These are phyloP conservation scores for Salvelinus sp. DNA, from an alignment of 2,113 vertebrate genomes.

Conservation along the genomic window DNA sequence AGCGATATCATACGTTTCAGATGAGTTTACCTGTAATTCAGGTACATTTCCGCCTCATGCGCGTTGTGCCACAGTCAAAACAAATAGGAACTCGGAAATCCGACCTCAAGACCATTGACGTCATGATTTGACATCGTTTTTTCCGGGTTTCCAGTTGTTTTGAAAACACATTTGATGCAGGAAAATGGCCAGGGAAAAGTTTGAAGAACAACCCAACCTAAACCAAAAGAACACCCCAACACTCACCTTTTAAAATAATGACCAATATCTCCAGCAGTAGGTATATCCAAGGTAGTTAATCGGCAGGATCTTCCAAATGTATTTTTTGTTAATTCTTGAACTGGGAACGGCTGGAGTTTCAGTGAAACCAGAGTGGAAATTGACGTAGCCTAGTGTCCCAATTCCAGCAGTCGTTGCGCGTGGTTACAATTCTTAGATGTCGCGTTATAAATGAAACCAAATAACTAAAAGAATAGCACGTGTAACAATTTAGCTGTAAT, in stretches of 20 bases:
- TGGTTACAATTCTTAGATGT: neutral
- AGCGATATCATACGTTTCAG: neutral
- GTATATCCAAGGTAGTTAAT: neutral
- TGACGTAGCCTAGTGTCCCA: neutral
- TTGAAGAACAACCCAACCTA: constrained; percentile 8
- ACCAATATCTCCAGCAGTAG: neutral
- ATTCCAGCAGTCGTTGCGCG: neutral
- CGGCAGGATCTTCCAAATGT: neutral
- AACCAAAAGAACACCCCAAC: neutral
- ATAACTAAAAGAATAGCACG: neutral
- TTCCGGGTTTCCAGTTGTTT: too few species aligned
- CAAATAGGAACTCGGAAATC: too few species aligned
- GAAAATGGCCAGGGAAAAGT: constrained; percentile 33
- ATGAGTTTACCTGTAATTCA: constrained; percentile 67
- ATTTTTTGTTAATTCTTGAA: neutral
- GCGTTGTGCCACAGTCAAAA: constrained; percentile 8
- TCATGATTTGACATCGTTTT: too few species aligned
- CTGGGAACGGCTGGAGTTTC: neutral
- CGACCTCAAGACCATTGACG: too few species aligned
- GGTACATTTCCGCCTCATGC: constrained; percentile 64
- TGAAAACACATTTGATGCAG: constrained; percentile 13
- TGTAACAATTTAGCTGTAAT: neutral
- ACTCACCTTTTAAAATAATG: constrained; percentile 54
- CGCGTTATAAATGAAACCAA: neutral
- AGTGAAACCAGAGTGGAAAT: neutral